Evolutionary conservation across 2,888 invertebrate species (phyloP), one percentile per base, ranked within the genome.

Genomic region (Linnaemya vulpina): DNA sequence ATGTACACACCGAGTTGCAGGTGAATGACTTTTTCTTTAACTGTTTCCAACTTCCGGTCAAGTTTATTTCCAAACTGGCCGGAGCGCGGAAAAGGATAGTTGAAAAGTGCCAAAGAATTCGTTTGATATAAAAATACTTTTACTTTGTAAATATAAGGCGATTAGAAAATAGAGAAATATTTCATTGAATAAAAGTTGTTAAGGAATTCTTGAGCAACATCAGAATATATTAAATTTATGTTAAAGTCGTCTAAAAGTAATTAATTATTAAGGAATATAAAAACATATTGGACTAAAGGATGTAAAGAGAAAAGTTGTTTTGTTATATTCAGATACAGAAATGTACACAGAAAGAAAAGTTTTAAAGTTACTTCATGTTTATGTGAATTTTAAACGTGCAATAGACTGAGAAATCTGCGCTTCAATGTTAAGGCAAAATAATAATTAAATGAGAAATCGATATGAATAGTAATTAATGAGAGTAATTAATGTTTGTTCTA

Each of bases 41-140:
- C 88, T 88, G 87, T 88, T 89, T 90, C 88, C 90, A 87, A 89
- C 89, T 91, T 91, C 91, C 91, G 91, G 91, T 90, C 91, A 91
- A 91, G 88, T 87, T 87, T 86, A 65, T 85, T 78, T 85, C 60
- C 17, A 65, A 49, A 51, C 25, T 67, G 73, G 65, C 40, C 73
- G 65, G 40, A 74, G 67, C 80, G 67, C 74, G 13, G 67, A 49
- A 58, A 73, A 67, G 73, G 51, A 80, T 74, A 60, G 46, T 68
- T 74, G 5, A 30, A 55, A 17, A 65, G 22, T 40, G 40, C 11
- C 53, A 51, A 68, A 77, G 13, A 68, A 70, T 77, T 40, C 68
- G 51, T 62, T 49, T 70, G 40, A 15, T 25, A 15, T 22, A 30
- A 55, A 67, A 60, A 68, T 46, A 35, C 46, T 67, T 67, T 58